Evolutionary conservation across 2,888 invertebrate genomes (phyloP), one percentile per base, ranked within the genome.

Genomic region (Ochropleura plecta): DNA sequence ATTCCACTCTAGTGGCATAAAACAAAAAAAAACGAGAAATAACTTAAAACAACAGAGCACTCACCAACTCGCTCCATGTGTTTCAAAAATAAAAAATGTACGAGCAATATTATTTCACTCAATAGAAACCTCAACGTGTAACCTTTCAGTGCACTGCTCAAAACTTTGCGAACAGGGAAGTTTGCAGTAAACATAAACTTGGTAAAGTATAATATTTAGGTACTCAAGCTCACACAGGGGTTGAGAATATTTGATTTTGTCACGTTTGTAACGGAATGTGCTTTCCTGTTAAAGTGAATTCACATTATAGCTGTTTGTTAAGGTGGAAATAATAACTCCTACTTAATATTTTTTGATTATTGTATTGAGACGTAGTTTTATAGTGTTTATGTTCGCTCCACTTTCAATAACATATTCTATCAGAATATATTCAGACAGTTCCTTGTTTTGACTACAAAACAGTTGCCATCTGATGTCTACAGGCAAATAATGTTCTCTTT

Each of bases 81-180:
- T 53, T 78, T 51, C n/a, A 9, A 51, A 79, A 62, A 62, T 1
- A 60, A 83, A 60, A 83, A 62, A 40, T 57, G 30, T 16, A 60
- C n/a, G 46, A 59, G 60, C 48, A 65, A 82, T 65, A 65, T 82
- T 53, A 53, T 82, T 77, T 65, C 20, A 69, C 49, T 69, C 62
- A 67, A 48, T 30, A 40, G 65, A 44, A 40, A 53, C 49, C 64
- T 64, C n/a, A n/a, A 64, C 55, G 59, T 60, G 16, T 51, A 73
- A 80, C 64, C 20, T 65, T 74, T 81, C 62, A 53, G 44, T 79
- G 65, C 70, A 84, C 59, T 65, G 68, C 55, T 79, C 7, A 40
- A 55, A 81, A 81, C 55, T 82, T 69, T 53, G 0, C 9, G 4
- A 64, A 46, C n/a, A 30, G 0, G 18, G 46, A 81, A 80, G 46